phyloP scores from a whole-genome alignment of 2,113 vertebrate species.

The Cynocephalus volans region DNA sequence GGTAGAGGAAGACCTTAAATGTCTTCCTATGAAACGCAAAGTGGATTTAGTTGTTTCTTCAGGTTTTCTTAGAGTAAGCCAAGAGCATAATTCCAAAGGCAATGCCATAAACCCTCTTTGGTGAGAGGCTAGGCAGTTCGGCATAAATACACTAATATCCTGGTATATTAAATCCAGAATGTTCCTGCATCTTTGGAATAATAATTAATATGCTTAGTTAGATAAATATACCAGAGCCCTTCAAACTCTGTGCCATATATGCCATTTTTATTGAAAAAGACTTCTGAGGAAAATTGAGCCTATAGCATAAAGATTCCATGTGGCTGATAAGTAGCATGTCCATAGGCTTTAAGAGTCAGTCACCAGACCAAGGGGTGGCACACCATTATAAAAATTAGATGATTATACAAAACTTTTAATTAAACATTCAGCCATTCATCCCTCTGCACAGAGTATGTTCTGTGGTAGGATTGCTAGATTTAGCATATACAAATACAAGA shows the following conservation, averaged over 20 bases:
- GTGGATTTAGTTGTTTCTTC: not conserved
- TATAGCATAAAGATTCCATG: not conserved
- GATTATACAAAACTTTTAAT: not conserved
- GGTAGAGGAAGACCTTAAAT: not conserved
- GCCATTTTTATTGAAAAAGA: not conserved
- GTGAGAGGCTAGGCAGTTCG: not conserved
- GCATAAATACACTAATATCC: not conserved
- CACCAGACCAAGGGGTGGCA: not conserved
- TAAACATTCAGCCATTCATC: not conserved
- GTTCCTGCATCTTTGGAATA: not conserved
- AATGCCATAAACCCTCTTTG: not conserved
- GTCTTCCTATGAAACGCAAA: not conserved
- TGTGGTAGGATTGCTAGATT: not conserved
- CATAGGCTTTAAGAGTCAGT: not conserved
- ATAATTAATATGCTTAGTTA: not conserved
- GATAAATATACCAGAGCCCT: not conserved
- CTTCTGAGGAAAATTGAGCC: not conserved
- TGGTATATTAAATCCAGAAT: not conserved
- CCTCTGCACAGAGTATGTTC: not conserved
- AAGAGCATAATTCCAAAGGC: not conserved
- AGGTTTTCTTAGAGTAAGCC: not conserved
- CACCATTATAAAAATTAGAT: conserved; percentile 1
- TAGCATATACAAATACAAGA: not conserved
- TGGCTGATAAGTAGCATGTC: not conserved
- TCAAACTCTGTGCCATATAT: not conserved